Evolutionary conservation across 2,113 vertebrate species (phyloP), one percentile per base, ranked within the genome.

Genomic region (Corythoichthys intestinalis): DNA sequence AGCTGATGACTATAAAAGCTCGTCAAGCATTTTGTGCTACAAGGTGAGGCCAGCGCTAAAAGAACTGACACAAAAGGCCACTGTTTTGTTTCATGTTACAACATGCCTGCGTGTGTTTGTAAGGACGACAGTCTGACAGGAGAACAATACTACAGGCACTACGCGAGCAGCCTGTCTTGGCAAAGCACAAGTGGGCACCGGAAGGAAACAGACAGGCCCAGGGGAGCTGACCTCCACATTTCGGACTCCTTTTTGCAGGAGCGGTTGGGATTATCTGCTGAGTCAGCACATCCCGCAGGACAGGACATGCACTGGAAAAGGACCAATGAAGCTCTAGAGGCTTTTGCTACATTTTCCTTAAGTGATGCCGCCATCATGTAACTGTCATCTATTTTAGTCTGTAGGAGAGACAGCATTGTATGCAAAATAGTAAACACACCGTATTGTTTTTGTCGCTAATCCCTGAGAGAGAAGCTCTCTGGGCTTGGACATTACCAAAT

Each of bases 181-280:
- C 76, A 78, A 72, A 77, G 79, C 46, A 75, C 66, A 53, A 77
- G 64, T 69, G 56, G 69, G 76, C 60, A 75, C 63, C 53, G 71
- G 28, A 71, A 66, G 67, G 75, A 80, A 82, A 78, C 82, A 80
- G 84, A 69, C 81, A 44, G 76, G 66, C 79, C 76, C 80, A 14
- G 84, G 77, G 87, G 61, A 89, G 78, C 76, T 83, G 89, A 89
- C 86, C 89, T 78, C 78, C 79, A 85, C 82, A 66, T 81, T 84
- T 79, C 83, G 80, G 58, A 73, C 46, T 74, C 70, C 78, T 80
- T 77, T 63, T 70, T 78, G 78, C 73, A 81, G 77, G 75, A 84
- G 69, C 84, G 83, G 80, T 83, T 84, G 78, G 86, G 83, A 72
- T 64, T 70, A 70, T 84, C 58, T 87, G 87, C 80, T 85, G 87